Conservation (phyloP, 2,797 vertebrate genomes). For the Neopelma chrysocephalum region DNA sequence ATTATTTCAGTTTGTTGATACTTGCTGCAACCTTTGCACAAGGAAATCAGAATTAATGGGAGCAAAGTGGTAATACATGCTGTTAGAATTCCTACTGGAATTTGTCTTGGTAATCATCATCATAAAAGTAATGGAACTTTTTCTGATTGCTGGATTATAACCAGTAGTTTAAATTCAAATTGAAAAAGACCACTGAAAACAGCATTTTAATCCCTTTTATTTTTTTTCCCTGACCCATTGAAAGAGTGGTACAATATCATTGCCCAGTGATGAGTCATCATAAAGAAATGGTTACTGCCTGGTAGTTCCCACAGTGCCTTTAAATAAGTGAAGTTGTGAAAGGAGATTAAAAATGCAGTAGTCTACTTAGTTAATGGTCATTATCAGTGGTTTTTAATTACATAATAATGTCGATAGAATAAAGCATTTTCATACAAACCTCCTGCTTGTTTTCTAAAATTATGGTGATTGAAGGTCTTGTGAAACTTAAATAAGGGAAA, state of each 20-base stretch:
- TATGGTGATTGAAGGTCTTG: neutral
- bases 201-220: neutral
- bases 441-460: neutral
- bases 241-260: neutral
- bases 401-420: neutral
- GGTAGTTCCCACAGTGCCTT: neutral
- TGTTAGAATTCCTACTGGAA: neutral
- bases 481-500: neutral
- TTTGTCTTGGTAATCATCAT: neutral
- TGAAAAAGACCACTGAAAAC: neutral
- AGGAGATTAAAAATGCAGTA: neutral
- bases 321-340: neutral
- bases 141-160: neutral
- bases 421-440: neutral
- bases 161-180: neutral
- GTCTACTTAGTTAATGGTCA: neutral
- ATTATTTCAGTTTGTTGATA: neutral
- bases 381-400: neutral
- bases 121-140: neutral
- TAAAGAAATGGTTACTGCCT: neutral
- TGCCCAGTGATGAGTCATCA: neutral
- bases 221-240: fast-evolving
- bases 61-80: neutral
- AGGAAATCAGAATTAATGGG: neutral
- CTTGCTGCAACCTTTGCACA: neutral